Evolutionary conservation across 2,797 vertebrate species (phyloP).

Genomic region (Hypotaenidia okinawae): DNA sequence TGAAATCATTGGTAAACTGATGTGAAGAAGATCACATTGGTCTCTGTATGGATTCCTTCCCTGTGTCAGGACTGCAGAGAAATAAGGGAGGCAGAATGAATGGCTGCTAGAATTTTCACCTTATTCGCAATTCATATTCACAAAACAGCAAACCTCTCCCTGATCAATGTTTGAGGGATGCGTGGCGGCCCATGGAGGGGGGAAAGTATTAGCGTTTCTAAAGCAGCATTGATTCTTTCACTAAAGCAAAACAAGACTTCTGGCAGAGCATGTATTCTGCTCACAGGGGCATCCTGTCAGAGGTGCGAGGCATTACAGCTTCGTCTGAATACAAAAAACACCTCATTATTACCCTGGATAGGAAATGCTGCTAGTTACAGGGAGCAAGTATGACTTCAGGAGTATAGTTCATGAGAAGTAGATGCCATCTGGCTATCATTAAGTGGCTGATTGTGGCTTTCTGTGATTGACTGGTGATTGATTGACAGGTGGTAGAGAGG

Average conservation of each 20-base stretch:
- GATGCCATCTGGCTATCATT: slow-evolving; percentile 73
- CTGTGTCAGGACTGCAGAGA: slow-evolving; percentile 19
- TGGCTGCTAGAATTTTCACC: neutral
- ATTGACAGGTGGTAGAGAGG: slow-evolving; percentile 70
- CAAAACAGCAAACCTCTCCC: neutral
- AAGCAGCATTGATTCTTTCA: neutral
- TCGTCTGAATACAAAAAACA: slow-evolving; percentile 70
- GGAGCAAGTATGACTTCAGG: slow-evolving; percentile 44
- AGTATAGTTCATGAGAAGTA: slow-evolving; percentile 70
- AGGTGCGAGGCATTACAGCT: slow-evolving; percentile 19
- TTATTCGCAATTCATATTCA: slow-evolving; percentile 44
- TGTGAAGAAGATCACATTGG: slow-evolving; percentile 41
- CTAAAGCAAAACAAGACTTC: neutral
- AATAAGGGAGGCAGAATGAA: neutral
- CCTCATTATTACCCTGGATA: slow-evolving; percentile 41
- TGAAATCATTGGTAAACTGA: slow-evolving; percentile 64
- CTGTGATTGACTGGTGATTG: slow-evolving; percentile 72
- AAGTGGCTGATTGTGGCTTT: slow-evolving; percentile 56
- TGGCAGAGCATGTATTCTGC: slow-evolving; percentile 2
- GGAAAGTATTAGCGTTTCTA: neutral
- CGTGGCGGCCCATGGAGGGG: neutral
- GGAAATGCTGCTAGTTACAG: slow-evolving; percentile 56
- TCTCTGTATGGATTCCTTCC: slow-evolving; percentile 5
- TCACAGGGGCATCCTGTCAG: slow-evolving; percentile 34
- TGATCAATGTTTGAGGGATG: neutral